A percentile compares a stretch with the other conserved stretches of the same genome.
Conservation (phyloP, 2,113 vertebrate species). For the Pontoporia blainvillei region DNA sequence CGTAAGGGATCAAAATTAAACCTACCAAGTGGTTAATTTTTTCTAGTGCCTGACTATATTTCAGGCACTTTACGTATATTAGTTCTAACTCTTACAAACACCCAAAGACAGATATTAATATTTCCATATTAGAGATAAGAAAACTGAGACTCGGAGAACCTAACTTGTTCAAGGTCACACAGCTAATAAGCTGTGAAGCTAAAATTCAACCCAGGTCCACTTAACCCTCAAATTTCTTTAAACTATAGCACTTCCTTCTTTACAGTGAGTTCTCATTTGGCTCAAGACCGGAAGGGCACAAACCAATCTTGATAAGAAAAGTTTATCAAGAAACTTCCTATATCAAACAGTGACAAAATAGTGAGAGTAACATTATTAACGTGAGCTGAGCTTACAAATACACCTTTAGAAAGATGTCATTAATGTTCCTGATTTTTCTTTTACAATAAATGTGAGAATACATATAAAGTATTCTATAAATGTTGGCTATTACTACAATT, state of each 20-base stretch:
- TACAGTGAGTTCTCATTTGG: background rate
- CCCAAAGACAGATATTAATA: background rate
- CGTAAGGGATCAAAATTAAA: background rate
- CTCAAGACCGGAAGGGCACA: background rate
- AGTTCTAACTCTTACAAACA: background rate
- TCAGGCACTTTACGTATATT: background rate
- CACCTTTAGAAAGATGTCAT: background rate
- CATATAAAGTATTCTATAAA: background rate
- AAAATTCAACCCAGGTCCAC: background rate
- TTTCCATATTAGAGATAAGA: background rate
- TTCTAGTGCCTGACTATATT: background rate
- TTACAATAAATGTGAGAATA: background rate
- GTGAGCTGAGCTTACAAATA: background rate
- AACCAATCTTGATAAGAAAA: background rate
- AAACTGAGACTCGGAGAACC: background rate
- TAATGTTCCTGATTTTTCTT: background rate
- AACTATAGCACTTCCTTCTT: background rate
- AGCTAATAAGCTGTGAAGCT: background rate
- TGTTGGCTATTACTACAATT: background rate
- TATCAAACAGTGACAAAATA: background rate
- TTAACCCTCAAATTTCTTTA: background rate
- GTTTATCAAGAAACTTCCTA: background rate
- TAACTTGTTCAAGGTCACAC: slow-evolving; percentile 8
- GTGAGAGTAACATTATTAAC: background rate
- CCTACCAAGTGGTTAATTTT: background rate